Evolutionary conservation across 23 tunicate species (phyloP), one percentile per base, ranked within the genome.

Genomic region (Trididemnum miniatum): DNA sequence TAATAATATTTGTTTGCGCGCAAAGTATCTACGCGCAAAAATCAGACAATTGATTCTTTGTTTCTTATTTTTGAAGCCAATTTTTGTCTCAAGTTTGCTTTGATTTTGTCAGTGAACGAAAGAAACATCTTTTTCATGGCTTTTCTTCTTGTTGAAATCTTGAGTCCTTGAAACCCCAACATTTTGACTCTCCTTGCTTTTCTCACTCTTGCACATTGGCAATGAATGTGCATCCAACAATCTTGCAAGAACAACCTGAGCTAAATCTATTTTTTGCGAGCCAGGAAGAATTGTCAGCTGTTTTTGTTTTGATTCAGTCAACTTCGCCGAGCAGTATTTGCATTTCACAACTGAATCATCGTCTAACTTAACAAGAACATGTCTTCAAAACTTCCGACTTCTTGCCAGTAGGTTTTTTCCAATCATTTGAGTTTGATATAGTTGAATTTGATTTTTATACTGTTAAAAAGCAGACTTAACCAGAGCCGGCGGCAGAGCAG

Each of bases 241-340:
- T 40, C 79, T 73, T 73, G 79, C 79, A 73, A 73, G 79, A 38
- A 73, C 79, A 40, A 73, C 59, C 59, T 73, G 59, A 15, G 79
- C 59, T 20, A 59, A 73, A 73, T 73, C 79, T 40, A 37, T 73
- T 40, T 73, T 73, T 26, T 73, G 79, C 79, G 22, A 37, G 59
- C 59, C n/a, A n/a, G n/a, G n/a, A n/a, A n/a, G n/a, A n/a, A n/a
- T n/a, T n/a, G 59, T 73, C 9, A 38, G 79, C 38, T 73, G 79
- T 40, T 73, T 73, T 39, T 73, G 31, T 38, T 73, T 73, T 38
- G 25, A 38, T 22, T 38, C 38, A n/a, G n/a, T n/a, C 59, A 73
- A 73, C 59, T 38, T 73, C 15, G 79, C 79, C 20, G 79, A 38
- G 79, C 79, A 73, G 75, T 69, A 69, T 40, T 73, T 73, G 31